Evolutionary conservation across 2,888 invertebrate genomes (phyloP).

Genomic region (Synanthedon formicaeformis): DNA sequence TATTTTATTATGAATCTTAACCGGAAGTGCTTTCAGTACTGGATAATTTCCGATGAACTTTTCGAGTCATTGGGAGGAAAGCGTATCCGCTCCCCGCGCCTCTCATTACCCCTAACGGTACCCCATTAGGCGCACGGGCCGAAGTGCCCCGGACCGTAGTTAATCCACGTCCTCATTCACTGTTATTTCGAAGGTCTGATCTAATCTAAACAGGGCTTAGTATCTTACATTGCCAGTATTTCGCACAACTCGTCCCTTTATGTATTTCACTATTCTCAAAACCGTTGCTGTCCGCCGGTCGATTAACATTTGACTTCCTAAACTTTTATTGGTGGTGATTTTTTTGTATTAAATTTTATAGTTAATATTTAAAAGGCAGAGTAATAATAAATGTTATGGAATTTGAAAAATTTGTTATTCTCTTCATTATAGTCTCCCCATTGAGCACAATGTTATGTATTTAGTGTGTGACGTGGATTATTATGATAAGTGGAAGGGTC

Average conservation of each 20-base stretch:
- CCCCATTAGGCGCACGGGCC: slow-evolving; percentile 67
- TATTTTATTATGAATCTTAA: not conserved
- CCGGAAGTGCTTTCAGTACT: not conserved
- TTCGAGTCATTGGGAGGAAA: slow-evolving; percentile 25
- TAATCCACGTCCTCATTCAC: slow-evolving; percentile 71
- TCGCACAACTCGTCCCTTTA: slow-evolving; percentile 66
- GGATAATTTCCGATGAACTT: slow-evolving; percentile 22
- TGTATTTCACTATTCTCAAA: slow-evolving; percentile 61
- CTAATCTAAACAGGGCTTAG: slow-evolving; percentile 71
- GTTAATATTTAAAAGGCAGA: not conserved
- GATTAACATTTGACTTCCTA: slow-evolving; percentile 53
- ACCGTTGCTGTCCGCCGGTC: slow-evolving; percentile 33
- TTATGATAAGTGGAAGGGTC: slow-evolving; percentile 49
- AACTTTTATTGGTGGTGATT: slow-evolving; percentile 48
- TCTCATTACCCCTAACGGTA: slow-evolving; percentile 65
- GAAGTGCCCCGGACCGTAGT: slow-evolving; percentile 68
- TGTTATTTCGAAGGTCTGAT: slow-evolving; percentile 71
- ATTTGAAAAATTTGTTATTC: no score
- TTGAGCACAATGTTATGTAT: no score
- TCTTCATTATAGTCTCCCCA: no score
- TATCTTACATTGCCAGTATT: slow-evolving; percentile 65
- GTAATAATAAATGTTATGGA: no score
- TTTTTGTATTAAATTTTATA: slow-evolving; percentile 43
- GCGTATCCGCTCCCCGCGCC: slow-evolving; percentile 42
- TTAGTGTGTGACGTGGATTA: slow-evolving; percentile 2